Evolutionary conservation across 2,113 vertebrate species (phyloP).

Genomic region (Pedetes capensis): DNA sequence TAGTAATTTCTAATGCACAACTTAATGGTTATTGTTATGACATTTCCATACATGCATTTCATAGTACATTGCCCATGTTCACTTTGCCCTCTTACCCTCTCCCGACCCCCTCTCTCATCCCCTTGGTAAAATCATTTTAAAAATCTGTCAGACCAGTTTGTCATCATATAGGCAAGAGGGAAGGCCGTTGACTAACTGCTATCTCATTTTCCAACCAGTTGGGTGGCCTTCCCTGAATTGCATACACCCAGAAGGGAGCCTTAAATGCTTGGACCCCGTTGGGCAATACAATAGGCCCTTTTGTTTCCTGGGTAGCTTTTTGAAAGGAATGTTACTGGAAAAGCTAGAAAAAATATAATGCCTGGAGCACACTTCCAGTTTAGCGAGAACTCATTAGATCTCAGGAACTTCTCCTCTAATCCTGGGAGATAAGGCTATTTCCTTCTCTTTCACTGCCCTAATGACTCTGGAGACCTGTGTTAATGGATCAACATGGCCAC

Average conservation of each 20-base stretch:
- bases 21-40: too few relatives aligned
- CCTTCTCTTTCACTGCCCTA: slow-evolving; percentile 58
- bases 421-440: slow-evolving; percentile 50
- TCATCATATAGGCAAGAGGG: neutral
- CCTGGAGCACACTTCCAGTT: slow-evolving; percentile 17
- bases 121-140: neutral
- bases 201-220: neutral
- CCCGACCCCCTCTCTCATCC: too few relatives aligned
- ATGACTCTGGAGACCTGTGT: slow-evolving; percentile 49
- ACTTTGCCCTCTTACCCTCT: too few relatives aligned
- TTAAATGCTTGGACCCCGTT: neutral
- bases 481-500: slow-evolving; percentile 53
- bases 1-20: too few relatives aligned
- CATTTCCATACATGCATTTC: too few relatives aligned
- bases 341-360: slow-evolving; percentile 39
- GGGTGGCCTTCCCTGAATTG: neutral
- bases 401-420: slow-evolving; percentile 50
- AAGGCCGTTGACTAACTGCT: neutral
- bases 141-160: neutral
- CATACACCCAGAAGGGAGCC: neutral
- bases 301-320: slow-evolving; percentile 26
- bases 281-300: neutral
- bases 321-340: slow-evolving; percentile 48
- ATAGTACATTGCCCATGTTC: too few relatives aligned
- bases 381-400: slow-evolving; percentile 61